Conservation (phyloP, 1,140 invertebrate genomes). For the Asobara japonica region DNA sequence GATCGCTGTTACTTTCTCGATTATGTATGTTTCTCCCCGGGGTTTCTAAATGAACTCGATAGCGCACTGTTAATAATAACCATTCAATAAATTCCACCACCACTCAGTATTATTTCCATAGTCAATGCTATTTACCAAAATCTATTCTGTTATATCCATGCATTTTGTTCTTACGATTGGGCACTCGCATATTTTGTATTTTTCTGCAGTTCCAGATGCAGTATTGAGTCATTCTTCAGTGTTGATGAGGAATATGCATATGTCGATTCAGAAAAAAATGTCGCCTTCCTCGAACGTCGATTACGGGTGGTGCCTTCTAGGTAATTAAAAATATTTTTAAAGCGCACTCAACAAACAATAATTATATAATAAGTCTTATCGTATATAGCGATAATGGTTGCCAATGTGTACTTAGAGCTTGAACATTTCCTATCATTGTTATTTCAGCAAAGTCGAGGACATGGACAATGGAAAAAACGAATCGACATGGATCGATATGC, state of each 20-base stretch:
- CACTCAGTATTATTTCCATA: too few species aligned
- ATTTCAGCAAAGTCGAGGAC: conserved; percentile 18
- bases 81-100: too few species aligned
- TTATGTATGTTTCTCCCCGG: too few species aligned
- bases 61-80: too few species aligned
- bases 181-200: not conserved
- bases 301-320: conserved; percentile 67
- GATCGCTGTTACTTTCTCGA: too few species aligned
- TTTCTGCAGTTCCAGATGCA: conserved; percentile 20
- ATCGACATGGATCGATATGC: conserved; percentile 19
- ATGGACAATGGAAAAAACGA: conserved; percentile 26
- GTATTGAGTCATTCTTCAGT: conserved; percentile 58
- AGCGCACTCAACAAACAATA: not conserved
- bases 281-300: conserved; percentile 77
- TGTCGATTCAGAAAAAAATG: conserved; percentile 75
- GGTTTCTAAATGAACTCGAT: too few species aligned
- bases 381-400: too few species aligned
- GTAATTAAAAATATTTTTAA: conserved; percentile 54
- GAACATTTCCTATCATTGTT: not conserved
- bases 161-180: too few species aligned
- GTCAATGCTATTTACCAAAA: too few species aligned
- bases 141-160: too few species aligned
- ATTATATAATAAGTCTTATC: not conserved
- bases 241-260: conserved; percentile 81
- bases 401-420: too few species aligned